Evolutionary conservation across 2,888 invertebrate genomes (phyloP).

Genomic region (Troilus luridus): DNA sequence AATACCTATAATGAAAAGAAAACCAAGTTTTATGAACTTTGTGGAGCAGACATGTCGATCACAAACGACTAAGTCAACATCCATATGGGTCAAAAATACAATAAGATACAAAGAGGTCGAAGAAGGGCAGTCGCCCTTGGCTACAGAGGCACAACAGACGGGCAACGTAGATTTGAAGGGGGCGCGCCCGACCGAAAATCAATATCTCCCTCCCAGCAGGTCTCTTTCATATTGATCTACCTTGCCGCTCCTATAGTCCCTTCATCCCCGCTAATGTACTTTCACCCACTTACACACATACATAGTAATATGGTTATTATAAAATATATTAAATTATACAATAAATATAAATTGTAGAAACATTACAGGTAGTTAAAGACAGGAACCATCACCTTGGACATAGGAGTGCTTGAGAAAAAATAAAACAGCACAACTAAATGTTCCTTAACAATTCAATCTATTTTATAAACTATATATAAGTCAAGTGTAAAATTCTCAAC

Average conservation of each 20-base stretch:
- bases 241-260: constrained; percentile 7
- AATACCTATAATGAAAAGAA: neutral
- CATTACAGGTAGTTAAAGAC: neutral
- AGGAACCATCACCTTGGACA: neutral
- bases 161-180: constrained; percentile 14
- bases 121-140: constrained; percentile 48
- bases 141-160: constrained; percentile 51
- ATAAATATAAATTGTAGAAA: neutral
- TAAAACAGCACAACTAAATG: neutral
- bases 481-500: neutral
- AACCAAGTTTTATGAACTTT: neutral
- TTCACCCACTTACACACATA: neutral
- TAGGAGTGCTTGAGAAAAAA: neutral
- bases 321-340: neutral
- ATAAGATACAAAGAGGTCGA: constrained; percentile 7
- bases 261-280: neutral
- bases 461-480: neutral
- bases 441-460: neutral
- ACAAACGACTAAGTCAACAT: neutral
- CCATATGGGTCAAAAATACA: neutral
- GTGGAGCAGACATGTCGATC: neutral
- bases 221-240: constrained; percentile 58
- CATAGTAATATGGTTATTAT: neutral
- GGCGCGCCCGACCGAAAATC: constrained; percentile 54
- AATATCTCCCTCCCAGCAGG: constrained; percentile 50